These are phyloP conservation scores for Gila orcuttii DNA, from an alignment of 2,113 vertebrate genomes.

Conservation along the genomic window DNA sequence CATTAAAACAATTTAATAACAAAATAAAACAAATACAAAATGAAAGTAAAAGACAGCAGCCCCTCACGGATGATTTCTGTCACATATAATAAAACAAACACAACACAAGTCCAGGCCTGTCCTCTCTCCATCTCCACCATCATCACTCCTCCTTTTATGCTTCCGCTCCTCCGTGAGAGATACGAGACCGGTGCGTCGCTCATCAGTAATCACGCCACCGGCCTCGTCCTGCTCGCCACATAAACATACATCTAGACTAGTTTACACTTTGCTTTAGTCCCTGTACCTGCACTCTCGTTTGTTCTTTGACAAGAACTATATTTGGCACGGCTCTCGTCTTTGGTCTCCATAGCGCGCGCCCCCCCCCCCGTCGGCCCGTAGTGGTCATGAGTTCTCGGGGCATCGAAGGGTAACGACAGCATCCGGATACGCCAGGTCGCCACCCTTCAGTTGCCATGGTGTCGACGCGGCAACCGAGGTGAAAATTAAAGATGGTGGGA, in stretches of 20 bases:
- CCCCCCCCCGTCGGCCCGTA: slow-evolving; percentile 3
- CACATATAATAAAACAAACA: no score
- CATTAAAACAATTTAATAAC: no score
- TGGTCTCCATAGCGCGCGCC: neutral
- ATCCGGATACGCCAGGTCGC: slow-evolving; percentile 50
- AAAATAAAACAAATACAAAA: no score
- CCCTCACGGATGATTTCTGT: no score
- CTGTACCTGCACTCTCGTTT: neutral
- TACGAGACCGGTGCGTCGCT: no score
- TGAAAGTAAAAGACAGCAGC: no score
- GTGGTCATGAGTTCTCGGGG: slow-evolving; percentile 44
- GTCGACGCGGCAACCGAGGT: slow-evolving; percentile 55
- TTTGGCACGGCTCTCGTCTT: slow-evolving; percentile 9
- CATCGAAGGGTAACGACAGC: slow-evolving; percentile 52
- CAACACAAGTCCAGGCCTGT: no score
- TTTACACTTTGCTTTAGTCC: neutral
- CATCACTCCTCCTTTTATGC: no score
- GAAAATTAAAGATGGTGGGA: slow-evolving; percentile 67
- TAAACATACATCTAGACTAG: neutral
- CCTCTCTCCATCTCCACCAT: no score
- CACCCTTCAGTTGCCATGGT: slow-evolving; percentile 60
- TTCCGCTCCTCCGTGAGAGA: no score
- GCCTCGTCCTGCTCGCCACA: no score
- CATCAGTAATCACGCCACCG: no score
- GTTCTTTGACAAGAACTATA: slow-evolving; percentile 30